These are phyloP conservation scores for Clusia tigrina DNA, from an alignment of 2,888 invertebrate species.

Conservation along the genomic window DNA sequence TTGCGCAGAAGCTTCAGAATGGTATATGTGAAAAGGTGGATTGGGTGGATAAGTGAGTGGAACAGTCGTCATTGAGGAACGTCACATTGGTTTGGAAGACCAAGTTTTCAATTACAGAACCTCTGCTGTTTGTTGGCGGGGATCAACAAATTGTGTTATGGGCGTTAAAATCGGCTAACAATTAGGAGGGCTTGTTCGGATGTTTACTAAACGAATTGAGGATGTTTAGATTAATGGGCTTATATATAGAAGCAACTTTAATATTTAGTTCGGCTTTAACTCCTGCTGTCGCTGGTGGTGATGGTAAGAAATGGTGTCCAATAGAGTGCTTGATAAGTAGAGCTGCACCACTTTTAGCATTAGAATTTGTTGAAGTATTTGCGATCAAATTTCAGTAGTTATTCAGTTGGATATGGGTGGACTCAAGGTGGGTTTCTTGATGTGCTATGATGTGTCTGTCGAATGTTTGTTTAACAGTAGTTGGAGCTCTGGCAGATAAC, in stretches of 20 bases:
- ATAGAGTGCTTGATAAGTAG: not conserved
- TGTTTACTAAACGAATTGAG: not conserved
- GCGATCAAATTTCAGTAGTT: too few species aligned
- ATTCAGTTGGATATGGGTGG: not conserved
- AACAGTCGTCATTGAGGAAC: not conserved
- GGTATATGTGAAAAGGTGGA: too few species aligned
- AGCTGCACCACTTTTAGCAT: too few species aligned
- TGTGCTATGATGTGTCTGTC: too few species aligned
- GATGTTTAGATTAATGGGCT: not conserved
- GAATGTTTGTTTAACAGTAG: too few species aligned
- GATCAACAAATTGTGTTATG: not conserved
- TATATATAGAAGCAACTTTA: too few species aligned
- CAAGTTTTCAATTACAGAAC: not conserved
- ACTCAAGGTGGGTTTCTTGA: too few species aligned
- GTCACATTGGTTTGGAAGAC: not conserved
- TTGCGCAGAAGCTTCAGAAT: not conserved
- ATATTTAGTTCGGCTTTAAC: too few species aligned
- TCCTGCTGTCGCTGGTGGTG: too few species aligned
- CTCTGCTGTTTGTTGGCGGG: too few species aligned
- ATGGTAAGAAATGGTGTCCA: not conserved
- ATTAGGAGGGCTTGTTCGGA: not conserved
- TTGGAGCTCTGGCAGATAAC: not conserved
- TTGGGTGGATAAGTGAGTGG: not conserved
- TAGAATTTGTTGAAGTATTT: too few species aligned
- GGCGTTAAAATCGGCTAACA: not conserved